Conservation (phyloP, 2,113 vertebrate genomes). For the Chaetura pelagica region DNA sequence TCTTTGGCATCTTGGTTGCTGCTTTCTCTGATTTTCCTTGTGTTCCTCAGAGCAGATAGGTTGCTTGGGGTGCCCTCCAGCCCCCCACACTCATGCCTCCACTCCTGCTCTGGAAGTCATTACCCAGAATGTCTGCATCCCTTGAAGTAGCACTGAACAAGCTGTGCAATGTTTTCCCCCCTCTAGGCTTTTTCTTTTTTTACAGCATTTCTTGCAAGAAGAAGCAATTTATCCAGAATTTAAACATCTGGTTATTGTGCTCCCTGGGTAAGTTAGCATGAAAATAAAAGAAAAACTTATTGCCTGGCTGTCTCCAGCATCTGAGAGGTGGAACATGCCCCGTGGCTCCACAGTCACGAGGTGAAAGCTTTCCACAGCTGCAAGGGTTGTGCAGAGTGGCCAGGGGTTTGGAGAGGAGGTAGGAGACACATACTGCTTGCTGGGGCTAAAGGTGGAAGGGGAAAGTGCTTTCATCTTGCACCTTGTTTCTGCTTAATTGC, state of each 20-base stretch:
- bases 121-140: slow-evolving; percentile 15
- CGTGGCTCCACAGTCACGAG: background rate
- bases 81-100: background rate
- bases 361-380: background rate
- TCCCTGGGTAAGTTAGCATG: background rate
- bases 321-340: background rate
- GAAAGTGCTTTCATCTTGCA: background rate
- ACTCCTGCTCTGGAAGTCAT: slow-evolving; percentile 14
- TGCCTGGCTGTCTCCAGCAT: background rate
- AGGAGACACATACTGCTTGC: background rate
- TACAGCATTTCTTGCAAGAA: slow-evolving; percentile 19
- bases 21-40: background rate
- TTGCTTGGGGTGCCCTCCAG: background rate
- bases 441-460: background rate
- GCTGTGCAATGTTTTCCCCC: slow-evolving; percentile 14
- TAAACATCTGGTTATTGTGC: slow-evolving; percentile 3
- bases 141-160: slow-evolving; percentile 33
- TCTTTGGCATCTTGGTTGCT: background rate
- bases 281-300: background rate
- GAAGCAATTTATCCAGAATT: slow-evolving; percentile 52
- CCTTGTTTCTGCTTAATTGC: background rate
- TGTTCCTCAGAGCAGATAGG: background rate
- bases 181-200: slow-evolving; percentile 17
- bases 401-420: background rate
- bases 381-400: background rate